Base-by-base conservation (phyloP, 2,797 vertebrate species). In the Oophaga sylvatica region DNA sequence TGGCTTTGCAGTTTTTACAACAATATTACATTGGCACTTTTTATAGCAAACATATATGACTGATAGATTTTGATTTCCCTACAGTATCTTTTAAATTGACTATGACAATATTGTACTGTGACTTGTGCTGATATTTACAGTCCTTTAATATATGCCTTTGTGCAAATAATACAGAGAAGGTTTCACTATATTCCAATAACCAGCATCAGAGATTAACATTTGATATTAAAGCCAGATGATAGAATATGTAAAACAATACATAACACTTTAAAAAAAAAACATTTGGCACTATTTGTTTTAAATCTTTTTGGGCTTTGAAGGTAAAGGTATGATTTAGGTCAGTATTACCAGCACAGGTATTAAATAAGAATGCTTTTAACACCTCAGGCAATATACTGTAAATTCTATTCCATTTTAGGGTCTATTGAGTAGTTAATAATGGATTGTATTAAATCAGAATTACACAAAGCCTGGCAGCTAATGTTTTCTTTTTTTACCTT, bases 351-450 rank as follows among this genome's bases (percentile, higher is more conserved):
- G 80, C 63, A 68, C 62, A 45, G 62, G 17, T 80, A 68, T 70
- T 31, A 67, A 80, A 67, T 76, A 86, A 67, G 13, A 80, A 68
- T 29, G 0, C 29, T 11, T 35, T 60, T 48, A 35, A n/a, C 11
- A 53, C 86, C 70, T 57, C 35, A 65, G 68, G 79, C 79, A 82
- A 56, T 57, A 11, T 65, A 65, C 70, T 63, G 80, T 87, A 71
- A 68, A 86, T 80, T 59, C 22, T 60, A 20, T 29, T 86, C 65
- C 17, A 17, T 70, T 87, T 81, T 82, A 82, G 65, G 68, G 80
- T 65, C 79, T 29, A 80, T 87, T 87, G 70, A 87, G 68, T 87
- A 81, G 79, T 87, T 81, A 87, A 76, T 76, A 87, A 63, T 87
- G 86, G 79, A 76, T 87, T 62, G 41, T 41, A 80, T 87, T 81